A percentile compares a stretch with the other conserved stretches of the same genome.
phyloP scores from a whole-genome alignment of 2,888 invertebrate genomes.

The Eustalomyia histrio region DNA sequence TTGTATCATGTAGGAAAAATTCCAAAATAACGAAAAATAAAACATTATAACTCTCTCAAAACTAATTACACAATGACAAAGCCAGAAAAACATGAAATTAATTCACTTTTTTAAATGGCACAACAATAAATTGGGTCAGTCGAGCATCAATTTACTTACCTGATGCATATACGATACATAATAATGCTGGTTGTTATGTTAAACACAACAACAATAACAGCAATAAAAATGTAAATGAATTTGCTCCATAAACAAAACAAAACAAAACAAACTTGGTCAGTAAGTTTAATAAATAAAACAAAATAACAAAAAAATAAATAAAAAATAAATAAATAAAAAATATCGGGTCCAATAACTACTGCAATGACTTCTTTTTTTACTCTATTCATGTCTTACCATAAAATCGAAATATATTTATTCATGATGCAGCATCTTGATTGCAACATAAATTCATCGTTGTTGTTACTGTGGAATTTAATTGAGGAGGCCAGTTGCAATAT shows the following conservation, averaged over 20 bases:
- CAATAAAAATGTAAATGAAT: background rate
- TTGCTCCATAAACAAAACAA: too few species aligned
- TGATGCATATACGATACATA: background rate
- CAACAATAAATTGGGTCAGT: slow-evolving; percentile 58
- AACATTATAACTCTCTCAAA: background rate
- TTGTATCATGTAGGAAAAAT: background rate
- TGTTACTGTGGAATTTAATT: slow-evolving; percentile 8
- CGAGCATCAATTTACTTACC: slow-evolving; percentile 54
- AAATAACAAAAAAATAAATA: slow-evolving; percentile 16
- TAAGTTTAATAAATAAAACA: slow-evolving; percentile 24
- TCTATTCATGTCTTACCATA: background rate
- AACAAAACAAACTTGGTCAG: slow-evolving; percentile 46
- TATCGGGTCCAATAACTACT: slow-evolving; percentile 50
- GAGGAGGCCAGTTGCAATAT: slow-evolving; percentile 14
- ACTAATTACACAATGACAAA: slow-evolving; percentile 53
- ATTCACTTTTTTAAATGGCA: slow-evolving; percentile 28
- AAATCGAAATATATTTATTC: background rate
- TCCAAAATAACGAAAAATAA: background rate
- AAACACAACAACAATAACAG: background rate
- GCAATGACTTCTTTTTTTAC: slow-evolving; percentile 2
- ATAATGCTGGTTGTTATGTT: slow-evolving; percentile 1
- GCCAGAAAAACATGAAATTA: slow-evolving; percentile 31
- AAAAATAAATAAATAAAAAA: too few species aligned
- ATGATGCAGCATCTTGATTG: background rate
- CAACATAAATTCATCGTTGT: background rate